phyloP scores from a whole-genome alignment of 2,113 vertebrate species.

The Crypturellus undulatus region DNA sequence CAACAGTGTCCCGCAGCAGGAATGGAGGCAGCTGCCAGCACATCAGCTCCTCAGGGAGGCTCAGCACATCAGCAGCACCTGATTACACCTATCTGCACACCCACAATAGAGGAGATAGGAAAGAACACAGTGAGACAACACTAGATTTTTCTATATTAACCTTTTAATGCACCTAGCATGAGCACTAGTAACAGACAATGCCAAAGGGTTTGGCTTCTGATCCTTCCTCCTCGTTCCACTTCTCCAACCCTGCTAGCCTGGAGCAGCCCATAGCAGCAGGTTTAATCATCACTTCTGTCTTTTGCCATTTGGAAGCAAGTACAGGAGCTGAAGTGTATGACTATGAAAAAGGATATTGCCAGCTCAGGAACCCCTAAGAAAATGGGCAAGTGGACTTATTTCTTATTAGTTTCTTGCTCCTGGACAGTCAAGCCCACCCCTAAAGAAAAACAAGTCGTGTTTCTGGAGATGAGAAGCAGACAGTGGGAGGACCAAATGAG shows the following conservation, averaged over 20 bases:
- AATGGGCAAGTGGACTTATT: background rate
- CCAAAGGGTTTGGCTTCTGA: background rate
- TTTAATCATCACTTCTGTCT: constrained; percentile 12
- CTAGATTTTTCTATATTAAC: background rate
- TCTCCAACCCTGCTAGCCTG: background rate
- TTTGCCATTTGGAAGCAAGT: background rate
- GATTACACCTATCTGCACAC: background rate
- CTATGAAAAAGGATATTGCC: background rate
- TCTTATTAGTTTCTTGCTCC: background rate
- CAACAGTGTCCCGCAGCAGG: background rate
- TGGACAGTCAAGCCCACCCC: background rate
- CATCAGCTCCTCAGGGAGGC: background rate
- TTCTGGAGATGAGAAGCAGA: background rate
- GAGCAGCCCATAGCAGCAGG: background rate
- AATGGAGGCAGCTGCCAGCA: background rate
- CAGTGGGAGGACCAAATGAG: background rate
- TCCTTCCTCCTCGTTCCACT: background rate
- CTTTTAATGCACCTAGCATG: background rate
- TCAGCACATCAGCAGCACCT: background rate
- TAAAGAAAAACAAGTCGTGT: background rate
- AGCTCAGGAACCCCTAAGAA: background rate
- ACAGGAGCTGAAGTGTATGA: background rate
- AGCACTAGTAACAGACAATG: background rate
- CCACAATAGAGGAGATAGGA: background rate
- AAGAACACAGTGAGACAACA: background rate